Percentiles rank a stretch among this genome's conserved stretches.
phyloP scores from a whole-genome alignment of 2,797 vertebrate species.

The Platalea minor region DNA sequence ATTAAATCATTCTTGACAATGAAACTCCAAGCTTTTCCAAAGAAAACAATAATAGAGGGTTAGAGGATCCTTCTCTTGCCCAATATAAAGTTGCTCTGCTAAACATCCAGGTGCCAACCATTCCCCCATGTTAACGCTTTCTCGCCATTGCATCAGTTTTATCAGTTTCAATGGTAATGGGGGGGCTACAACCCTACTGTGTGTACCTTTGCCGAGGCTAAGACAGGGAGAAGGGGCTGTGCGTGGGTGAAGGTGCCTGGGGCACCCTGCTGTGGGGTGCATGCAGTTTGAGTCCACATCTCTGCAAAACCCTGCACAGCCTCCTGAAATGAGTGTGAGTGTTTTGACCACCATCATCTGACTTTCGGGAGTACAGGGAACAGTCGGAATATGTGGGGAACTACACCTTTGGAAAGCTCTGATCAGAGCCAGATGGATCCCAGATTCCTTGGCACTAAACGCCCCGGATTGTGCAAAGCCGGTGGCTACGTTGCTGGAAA shows the following conservation, averaged over 20 bases:
- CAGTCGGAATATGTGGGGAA: not conserved
- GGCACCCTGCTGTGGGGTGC: not conserved
- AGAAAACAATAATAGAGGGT: not conserved
- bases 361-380: not conserved
- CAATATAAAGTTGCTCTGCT: not conserved
- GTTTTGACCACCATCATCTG: not conserved
- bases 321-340: fast-evolving
- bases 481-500: not conserved
- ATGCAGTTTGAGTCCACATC: not conserved
- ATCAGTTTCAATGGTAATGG: not conserved
- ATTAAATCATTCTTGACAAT: not conserved
- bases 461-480: not conserved
- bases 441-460: not conserved
- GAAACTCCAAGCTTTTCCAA: not conserved
- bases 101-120: not conserved
- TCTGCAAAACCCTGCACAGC: not conserved
- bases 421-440: not conserved
- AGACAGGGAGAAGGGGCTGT: not conserved
- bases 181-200: fast-evolving
- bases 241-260: not conserved
- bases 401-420: not conserved
- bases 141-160: not conserved
- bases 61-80: not conserved
- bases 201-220: not conserved
- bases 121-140: not conserved